phyloP scores from a whole-genome alignment of 1,140 invertebrate species.

The Achatina immaculata region DNA sequence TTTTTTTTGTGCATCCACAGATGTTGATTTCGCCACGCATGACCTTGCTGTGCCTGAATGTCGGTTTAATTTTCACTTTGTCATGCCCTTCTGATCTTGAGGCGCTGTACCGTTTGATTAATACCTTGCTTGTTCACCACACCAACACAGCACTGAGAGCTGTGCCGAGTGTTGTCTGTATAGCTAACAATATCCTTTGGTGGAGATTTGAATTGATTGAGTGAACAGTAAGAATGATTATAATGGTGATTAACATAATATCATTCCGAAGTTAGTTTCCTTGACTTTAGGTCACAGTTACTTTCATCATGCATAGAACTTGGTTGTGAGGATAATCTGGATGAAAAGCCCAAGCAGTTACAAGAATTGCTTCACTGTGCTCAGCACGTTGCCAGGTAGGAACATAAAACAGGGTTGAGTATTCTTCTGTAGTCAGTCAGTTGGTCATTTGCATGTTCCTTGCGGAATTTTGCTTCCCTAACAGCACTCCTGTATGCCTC shows the following conservation, averaged over 20 bases:
- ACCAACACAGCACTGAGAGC: slow-evolving; percentile 11
- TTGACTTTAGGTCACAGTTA: slow-evolving; percentile 3
- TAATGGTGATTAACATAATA: too few species aligned
- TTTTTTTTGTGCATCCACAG: neutral
- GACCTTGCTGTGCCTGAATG: slow-evolving; percentile 29
- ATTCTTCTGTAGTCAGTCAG: too few species aligned
- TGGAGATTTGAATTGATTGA: neutral
- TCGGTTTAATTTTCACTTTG: slow-evolving; percentile 9
- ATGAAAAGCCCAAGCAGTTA: neutral
- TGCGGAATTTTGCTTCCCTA: too few species aligned
- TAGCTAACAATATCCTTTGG: slow-evolving; percentile 34
- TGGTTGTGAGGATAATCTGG: neutral
- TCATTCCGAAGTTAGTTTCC: neutral
- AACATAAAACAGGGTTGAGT: too few species aligned
- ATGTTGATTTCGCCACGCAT: slow-evolving; percentile 12
- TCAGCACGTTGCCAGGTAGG: slow-evolving; percentile 13
- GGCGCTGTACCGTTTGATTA: slow-evolving; percentile 7
- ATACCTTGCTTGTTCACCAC: slow-evolving; percentile 18
- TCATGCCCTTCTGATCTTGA: neutral
- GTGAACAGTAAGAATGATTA: too few species aligned
- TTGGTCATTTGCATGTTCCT: too few species aligned
- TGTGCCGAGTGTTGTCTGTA: neutral
- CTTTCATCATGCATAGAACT: neutral
- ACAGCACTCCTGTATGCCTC: too few species aligned
- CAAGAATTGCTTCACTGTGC: neutral